Conservation (phyloP, 2,797 vertebrate genomes). For the Pseudochirops corinnae region DNA sequence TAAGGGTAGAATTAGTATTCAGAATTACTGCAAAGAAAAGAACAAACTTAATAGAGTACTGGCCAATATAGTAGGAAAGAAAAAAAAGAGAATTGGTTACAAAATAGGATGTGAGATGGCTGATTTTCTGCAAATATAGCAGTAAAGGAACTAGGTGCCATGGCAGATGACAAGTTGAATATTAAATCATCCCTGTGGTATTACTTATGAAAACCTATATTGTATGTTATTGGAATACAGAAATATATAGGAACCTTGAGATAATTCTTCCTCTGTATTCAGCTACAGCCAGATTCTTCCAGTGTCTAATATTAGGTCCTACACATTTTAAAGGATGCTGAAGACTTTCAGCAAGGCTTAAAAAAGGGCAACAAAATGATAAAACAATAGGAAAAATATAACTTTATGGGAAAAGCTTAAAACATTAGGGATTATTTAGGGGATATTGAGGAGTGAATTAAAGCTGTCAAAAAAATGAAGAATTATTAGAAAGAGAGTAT, state of each 20-base stretch:
- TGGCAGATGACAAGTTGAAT: not conserved
- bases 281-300: not conserved
- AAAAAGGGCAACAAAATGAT: not conserved
- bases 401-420: not conserved
- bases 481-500: conserved; percentile 13
- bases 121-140: not conserved
- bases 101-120: not conserved
- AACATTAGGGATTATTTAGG: not conserved
- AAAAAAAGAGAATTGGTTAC: not conserved
- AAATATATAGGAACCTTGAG: not conserved
- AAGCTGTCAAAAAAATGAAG: not conserved
- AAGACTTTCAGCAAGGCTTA: not conserved
- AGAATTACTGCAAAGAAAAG: conserved; percentile 24
- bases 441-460: not conserved
- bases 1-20: conserved; percentile 30
- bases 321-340: conserved; percentile 17
- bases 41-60: not conserved
- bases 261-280: not conserved
- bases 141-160: conserved; percentile 15
- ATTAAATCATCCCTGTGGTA: not conserved
- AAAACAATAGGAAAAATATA: conserved; percentile 9
- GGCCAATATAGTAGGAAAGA: conserved; percentile 8
- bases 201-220: conserved; percentile 26
- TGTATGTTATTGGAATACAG: not conserved
- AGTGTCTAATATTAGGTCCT: not conserved